Evolutionary conservation across 2,797 vertebrate genomes (phyloP).

Genomic region (Argya squamiceps): DNA sequence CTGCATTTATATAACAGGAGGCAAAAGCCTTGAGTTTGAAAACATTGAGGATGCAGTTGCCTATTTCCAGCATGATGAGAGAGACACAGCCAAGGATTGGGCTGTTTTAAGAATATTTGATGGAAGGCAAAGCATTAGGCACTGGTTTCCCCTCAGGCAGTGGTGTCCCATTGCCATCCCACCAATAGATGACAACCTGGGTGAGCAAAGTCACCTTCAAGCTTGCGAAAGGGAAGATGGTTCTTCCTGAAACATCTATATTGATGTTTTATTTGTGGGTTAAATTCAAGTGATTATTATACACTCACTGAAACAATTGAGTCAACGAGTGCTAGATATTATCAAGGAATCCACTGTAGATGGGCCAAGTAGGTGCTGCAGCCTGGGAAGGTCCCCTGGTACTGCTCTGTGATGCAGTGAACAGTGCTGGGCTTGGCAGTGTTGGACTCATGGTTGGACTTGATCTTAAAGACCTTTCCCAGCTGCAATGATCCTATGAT

Average conservation of each 20-base stretch:
- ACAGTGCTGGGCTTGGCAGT: background rate
- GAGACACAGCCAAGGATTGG: constrained; percentile 76
- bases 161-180: constrained; percentile 76
- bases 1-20: constrained; percentile 73
- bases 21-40: constrained; percentile 81
- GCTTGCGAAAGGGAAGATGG: constrained; percentile 42
- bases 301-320: constrained; percentile 63
- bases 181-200: constrained; percentile 78
- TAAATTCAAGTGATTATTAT: constrained; percentile 76
- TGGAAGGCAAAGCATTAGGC: constrained; percentile 76
- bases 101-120: constrained; percentile 80
- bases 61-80: constrained; percentile 79
- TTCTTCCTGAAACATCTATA: constrained; percentile 63
- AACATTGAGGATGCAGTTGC: constrained; percentile 75
- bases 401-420: background rate
- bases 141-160: constrained; percentile 71
- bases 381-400: background rate
- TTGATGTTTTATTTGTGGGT: constrained; percentile 72
- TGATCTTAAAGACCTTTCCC: background rate
- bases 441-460: background rate
- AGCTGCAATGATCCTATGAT: background rate
- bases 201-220: constrained; percentile 76
- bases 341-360: constrained; percentile 62
- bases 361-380: constrained; percentile 51
- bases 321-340: constrained; percentile 49